phyloP scores from a whole-genome alignment of 2,113 vertebrate species.

The Odobenus rosmarus region DNA sequence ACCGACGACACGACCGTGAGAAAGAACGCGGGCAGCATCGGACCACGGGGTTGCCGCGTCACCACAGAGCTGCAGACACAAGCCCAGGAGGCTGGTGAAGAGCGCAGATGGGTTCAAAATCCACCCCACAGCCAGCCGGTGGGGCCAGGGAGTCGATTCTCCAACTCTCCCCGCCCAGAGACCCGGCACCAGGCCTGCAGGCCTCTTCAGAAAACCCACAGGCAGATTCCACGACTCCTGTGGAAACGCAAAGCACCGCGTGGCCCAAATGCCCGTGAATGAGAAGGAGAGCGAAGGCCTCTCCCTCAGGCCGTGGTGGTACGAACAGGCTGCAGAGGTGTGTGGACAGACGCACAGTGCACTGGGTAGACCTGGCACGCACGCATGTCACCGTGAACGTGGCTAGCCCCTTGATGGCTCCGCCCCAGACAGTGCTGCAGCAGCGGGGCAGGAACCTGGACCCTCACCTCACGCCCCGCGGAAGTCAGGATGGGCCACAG shows the following conservation, averaged over 20 bases:
- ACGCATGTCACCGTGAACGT: fast-evolving
- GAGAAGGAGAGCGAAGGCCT: too few species aligned
- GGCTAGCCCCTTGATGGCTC: too few species aligned
- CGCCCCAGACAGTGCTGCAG: too few species aligned
- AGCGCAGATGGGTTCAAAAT: too few species aligned
- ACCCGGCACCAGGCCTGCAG: neutral
- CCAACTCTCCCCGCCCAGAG: neutral
- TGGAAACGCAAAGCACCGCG: neutral
- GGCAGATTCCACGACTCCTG: neutral
- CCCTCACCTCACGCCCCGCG: too few species aligned
- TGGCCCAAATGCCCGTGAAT: too few species aligned
- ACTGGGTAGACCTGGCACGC: fast-evolving
- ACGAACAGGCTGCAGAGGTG: too few species aligned
- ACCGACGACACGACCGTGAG: neutral
- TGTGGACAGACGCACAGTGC: fast-evolving
- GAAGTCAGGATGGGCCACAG: too few species aligned
- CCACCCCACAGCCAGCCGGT: neutral
- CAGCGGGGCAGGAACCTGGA: too few species aligned
- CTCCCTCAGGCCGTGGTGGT: too few species aligned
- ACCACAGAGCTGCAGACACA: neutral
- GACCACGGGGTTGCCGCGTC: neutral
- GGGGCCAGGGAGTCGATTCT: neutral
- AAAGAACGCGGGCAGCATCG: fast-evolving
- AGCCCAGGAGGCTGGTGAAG: fast-evolving
- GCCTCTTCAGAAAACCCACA: neutral